Base-by-base conservation (phyloP, 1,140 invertebrate genomes). In the Aphidius gifuensis region DNA sequence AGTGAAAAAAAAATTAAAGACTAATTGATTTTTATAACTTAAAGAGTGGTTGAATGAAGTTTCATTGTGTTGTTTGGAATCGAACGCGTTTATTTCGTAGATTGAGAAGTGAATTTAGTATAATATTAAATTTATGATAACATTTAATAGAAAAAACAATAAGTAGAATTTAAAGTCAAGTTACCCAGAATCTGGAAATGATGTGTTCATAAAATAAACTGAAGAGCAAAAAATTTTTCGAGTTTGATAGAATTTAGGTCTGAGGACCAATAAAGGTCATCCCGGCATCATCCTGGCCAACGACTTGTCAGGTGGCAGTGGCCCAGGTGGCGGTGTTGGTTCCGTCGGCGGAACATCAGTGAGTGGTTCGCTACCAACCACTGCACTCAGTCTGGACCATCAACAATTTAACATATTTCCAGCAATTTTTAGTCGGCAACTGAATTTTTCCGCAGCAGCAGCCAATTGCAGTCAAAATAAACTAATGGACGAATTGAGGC, bases 391-490 rank as follows among this genome's bases (percentile, higher is more conserved):
- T 74, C 78, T 83, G 60, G 80, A 87, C 64, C 87, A 88, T 75
- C 90, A 92, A 71, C 91, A 92, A 81, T 92, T 92, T 84, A 93
- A 93, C 81, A 93, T 93, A 68, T 92, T 93, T 77, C 91, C 91
- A 64, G 91, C 91, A 54, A 92, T 92, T 71, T 93, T 93, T 77
- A 92, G 90, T 80, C 83, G 91, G 46, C 91, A 93, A 79, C 82
- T 93, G 56, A 93, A 93, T 77, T 93, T 92, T 74, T 87, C 86
- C 16, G 85, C 87, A 66, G 83, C 77, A 0, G 75, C 85, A n/a
- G 75, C 79, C 5, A 80, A 80, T 50, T 89, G 89, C 70, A 85
- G 87, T 0, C 89, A 90, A 68, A 86, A 87, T 66, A 88, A 89
- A 65, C 85, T 90, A 73, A 92, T 92, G 90, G 91, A 93, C 71